Base-by-base conservation (phyloP, 2,797 vertebrate genomes). In the Sebastes iracundus region DNA sequence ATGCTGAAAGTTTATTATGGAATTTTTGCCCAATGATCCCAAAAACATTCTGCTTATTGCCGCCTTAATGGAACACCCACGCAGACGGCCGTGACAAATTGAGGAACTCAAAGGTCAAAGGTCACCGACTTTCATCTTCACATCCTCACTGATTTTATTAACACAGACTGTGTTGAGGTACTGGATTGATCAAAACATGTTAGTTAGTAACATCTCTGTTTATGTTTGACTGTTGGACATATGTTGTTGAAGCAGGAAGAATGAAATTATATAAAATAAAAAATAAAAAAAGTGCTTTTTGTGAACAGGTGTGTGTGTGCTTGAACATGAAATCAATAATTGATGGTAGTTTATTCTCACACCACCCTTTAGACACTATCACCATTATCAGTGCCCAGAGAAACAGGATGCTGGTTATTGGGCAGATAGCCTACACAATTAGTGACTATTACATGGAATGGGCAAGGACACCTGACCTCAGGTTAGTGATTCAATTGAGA, bases 41-140 rank as follows among this genome's bases (percentile, higher is more conserved):
- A 46, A 18, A 46, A 46, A 46, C 42, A 46, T 46, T 46, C 42
- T 0, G 16, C 16, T 0, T 16, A 46, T 46, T 46, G 42, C 1
- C 1, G 42, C 14, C 42, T 46, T 46, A 46, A 18, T 46, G 42
- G 42, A 46, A 46, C 42, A 6, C 42, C 42, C 42, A 46, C 16
- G 6, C 14, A 46, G 42, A 46, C 16, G 3, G 16, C 14, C 42
- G 14, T 46, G 42, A 46, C 42, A 46, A 60, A 16, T 35, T 25
- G 7, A 81, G 20, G n/a, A 35, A 56, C 8, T 32, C 1, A 35
- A 22, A 75, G 71, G 59, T 73, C 55, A 67, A 74, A 83, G 74
- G 62, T 82, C 62, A 66, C 20, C 9, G 22, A 22, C 27, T 67
- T 46, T 71, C 32, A 53, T 74, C 35, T 46, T 73, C 22, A 60